A percentile compares a stretch with the other conserved stretches of the same genome.
Conservation (phyloP, 37 sponge, comb jelly and placozoan species). For the Beroe forskalii region DNA sequence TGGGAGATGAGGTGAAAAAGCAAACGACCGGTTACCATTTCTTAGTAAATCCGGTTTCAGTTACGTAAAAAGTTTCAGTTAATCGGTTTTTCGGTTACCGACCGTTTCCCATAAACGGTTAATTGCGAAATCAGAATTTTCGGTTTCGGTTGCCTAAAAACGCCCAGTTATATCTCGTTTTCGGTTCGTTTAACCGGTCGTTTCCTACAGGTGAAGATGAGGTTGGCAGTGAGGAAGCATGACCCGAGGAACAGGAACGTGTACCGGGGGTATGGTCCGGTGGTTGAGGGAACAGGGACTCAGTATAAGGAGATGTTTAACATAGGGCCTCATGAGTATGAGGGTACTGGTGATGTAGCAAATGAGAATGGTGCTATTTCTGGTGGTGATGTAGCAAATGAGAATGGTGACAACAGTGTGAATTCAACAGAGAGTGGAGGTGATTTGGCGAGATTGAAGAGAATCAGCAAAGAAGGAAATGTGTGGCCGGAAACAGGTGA, state of each 20-base stretch:
- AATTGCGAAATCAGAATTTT: too few species aligned
- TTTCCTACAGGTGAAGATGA: constrained; percentile 24
- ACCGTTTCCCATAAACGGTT: too few species aligned
- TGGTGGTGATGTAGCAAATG: too few species aligned
- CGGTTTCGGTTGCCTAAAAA: too few species aligned
- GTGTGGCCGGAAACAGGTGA: constrained; percentile 52
- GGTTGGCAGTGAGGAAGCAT: constrained; percentile 41
- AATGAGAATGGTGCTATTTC: too few species aligned
- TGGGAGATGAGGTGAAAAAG: background rate
- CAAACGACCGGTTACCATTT: too few species aligned
- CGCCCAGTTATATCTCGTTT: too few species aligned
- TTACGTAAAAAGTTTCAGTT: too few species aligned
- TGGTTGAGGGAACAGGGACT: background rate
- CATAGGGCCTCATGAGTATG: constrained; percentile 43
- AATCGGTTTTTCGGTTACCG: too few species aligned
- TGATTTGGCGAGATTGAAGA: background rate
- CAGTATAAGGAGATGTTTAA: constrained; percentile 59
- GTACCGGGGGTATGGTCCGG: constrained; percentile 48
- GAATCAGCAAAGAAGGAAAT: background rate
- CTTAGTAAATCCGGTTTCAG: too few species aligned
- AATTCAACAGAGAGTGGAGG: background rate
- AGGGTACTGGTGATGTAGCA: too few species aligned
- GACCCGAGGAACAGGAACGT: background rate
- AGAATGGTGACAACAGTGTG: background rate
- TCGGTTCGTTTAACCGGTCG: too few species aligned